A percentile compares a stretch with the other conserved stretches of the same genome.
These are phyloP conservation scores for Danio rerio DNA, from an alignment of 2,113 vertebrate genomes.

Conservation along the genomic window GRCz12tu NC_133198.1:6202501-6203000, in stretches of 20 bases:
- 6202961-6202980: background rate
- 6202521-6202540: no score
- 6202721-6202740: background rate
- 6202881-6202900: background rate
- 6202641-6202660: background rate
- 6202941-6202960: background rate
- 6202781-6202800: background rate
- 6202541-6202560: no score
- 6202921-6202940: background rate
- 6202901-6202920: background rate
- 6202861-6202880: background rate
- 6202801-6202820: background rate
- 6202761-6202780: slow-evolving; percentile 10
- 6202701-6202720: background rate
- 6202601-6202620: background rate
- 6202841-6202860: background rate
- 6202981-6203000: background rate
- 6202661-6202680: no score
- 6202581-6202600: no score
- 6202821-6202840: no score
- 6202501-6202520: no score
- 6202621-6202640: background rate
- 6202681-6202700: background rate
- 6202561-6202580: no score
- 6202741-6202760: background rate